Evolutionary conservation across 2,113 vertebrate genomes (phyloP).

Genomic region (Limanda limanda): DNA sequence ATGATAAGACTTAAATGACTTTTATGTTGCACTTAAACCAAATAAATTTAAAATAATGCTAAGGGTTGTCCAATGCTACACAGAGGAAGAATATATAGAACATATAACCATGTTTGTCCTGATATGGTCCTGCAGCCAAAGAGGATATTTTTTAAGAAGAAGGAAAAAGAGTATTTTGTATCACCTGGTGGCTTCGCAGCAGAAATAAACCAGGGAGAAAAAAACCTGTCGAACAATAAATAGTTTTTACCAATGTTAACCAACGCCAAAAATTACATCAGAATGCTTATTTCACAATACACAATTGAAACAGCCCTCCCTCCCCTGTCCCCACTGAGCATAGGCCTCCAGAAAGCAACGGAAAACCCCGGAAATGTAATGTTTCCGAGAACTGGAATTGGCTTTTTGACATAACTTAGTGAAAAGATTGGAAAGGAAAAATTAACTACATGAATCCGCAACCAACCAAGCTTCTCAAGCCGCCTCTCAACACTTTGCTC

Average conservation of each 20-base stretch:
- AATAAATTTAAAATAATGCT: background rate
- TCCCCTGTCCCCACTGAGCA: background rate
- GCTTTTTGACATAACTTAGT: background rate
- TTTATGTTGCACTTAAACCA: background rate
- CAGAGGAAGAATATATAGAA: background rate
- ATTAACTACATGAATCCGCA: constrained; percentile 2
- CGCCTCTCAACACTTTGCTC: background rate
- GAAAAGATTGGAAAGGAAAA: constrained; percentile 3
- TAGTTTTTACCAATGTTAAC: background rate
- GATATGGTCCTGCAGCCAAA: background rate
- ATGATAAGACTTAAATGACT: too few species aligned
- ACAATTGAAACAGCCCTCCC: background rate
- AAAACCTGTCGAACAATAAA: background rate
- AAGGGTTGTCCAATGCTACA: background rate
- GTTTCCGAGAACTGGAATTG: constrained; percentile 19
- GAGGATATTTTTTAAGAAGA: background rate
- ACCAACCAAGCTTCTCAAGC: background rate
- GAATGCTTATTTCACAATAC: background rate
- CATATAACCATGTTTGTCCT: too few species aligned
- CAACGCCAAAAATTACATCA: background rate
- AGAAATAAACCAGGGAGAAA: background rate
- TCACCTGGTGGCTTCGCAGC: background rate
- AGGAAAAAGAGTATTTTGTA: background rate
- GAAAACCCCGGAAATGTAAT: background rate
- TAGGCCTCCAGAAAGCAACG: background rate